Base-by-base conservation (phyloP, 1,140 invertebrate species). In the Asbolus verrucosus region DNA sequence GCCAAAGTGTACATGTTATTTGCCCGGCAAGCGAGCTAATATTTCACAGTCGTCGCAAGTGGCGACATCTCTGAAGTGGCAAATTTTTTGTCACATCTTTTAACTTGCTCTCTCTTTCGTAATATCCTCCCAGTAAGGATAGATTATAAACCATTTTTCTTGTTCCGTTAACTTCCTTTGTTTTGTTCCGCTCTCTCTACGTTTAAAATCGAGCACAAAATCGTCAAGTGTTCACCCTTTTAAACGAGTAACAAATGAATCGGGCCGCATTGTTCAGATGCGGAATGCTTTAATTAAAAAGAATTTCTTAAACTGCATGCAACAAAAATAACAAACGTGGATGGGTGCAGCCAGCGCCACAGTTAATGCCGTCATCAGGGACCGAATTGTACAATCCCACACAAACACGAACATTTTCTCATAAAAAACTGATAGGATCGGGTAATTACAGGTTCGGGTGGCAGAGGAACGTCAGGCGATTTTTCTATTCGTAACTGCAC, bases 1-100 rank as follows among this genome's bases (percentile, higher is more conserved):
- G 43, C 71, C 67, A 9, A 39, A 46, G 71, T 72, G 71, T 72
- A 72, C 71, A 65, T 71, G 69, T 71, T 71, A 71, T 71, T 71
- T 71, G 69, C 69, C 38, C 50, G 41, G 43, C 43, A 66, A 69
- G 66, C 71, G 38, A 69, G 36, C 60, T 61, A 69, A 72, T 72
- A 72, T 69, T 72, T 72, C 71, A 68, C 60, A 39, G 67, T 69
- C 71, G 66, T 27, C 61, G 67, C 21, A 69, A 69, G 60, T 65
- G 67, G 31, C 61, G 68, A 73, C 71, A 62, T 66, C 36, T 66
- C 71, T 62, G 67, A 70, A 73, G 68, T 66, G 71, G 62, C 27
- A 46, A 66, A 70, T 70, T 70, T 73, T 73, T 73, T 73, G 61
- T 63, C 50, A 41, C 36, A 69, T 54, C 63, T 59, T 62, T 67